phyloP scores from a whole-genome alignment of 2,888 invertebrate species.

The Heliconius ethilla region DNA sequence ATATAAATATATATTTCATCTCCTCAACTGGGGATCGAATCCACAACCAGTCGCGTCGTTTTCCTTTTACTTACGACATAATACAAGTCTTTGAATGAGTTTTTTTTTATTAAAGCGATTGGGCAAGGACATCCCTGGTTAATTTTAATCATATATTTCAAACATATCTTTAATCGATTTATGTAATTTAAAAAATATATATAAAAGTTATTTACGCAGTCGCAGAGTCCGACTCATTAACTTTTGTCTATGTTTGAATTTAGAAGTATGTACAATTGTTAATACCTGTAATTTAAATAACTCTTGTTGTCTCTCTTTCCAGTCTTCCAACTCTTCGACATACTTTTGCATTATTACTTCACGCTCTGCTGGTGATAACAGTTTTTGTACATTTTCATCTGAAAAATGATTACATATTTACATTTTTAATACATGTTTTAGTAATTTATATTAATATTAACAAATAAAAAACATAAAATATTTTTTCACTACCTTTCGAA shows the following conservation, averaged over 20 bases:
- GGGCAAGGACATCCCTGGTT: too few relatives aligned
- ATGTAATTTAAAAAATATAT: background rate
- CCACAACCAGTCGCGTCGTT: too few relatives aligned
- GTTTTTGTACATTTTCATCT: slow-evolving; percentile 56
- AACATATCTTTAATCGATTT: background rate
- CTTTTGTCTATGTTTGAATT: too few relatives aligned
- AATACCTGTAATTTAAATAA: slow-evolving; percentile 82
- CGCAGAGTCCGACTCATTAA: too few relatives aligned
- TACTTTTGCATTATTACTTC: slow-evolving; percentile 76
- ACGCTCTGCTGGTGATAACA: slow-evolving; percentile 58
- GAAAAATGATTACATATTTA: background rate
- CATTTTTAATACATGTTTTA: background rate
- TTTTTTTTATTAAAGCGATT: too few relatives aligned
- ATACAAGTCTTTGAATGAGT: too few relatives aligned
- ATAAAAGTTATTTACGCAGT: too few relatives aligned
- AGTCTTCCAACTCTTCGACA: slow-evolving; percentile 86
- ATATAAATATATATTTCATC: too few relatives aligned
- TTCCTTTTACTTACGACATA: too few relatives aligned
- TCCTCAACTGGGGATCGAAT: too few relatives aligned
- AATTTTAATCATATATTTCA: background rate
- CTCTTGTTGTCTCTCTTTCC: slow-evolving; percentile 87
- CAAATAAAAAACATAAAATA: background rate
- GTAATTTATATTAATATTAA: background rate
- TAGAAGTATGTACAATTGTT: too few relatives aligned
- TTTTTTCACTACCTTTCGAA: slow-evolving; percentile 50